A percentile compares a stretch with the other conserved stretches of the same genome.
phyloP scores from a whole-genome alignment of 2,797 vertebrate genomes.

The Octomys mimax region DNA sequence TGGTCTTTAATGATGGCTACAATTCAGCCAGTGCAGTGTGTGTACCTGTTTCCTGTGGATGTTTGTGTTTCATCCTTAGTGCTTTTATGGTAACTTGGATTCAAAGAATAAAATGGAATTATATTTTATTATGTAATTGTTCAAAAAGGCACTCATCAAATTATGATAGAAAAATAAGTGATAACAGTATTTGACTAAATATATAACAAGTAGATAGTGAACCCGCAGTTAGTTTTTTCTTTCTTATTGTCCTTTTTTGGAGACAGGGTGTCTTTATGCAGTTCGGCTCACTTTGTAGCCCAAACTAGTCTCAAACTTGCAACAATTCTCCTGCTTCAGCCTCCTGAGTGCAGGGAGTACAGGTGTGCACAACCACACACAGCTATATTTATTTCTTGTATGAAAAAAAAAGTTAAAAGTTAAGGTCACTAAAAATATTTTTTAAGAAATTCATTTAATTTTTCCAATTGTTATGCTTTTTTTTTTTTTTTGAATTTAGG shows the following conservation, averaged over 20 bases:
- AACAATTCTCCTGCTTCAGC: too few relatives aligned
- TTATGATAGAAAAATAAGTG: constrained; percentile 34
- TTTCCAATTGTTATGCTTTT: constrained; percentile 5
- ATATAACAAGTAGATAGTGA: neutral
- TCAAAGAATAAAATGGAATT: constrained; percentile 3
- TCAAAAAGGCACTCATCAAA: neutral
- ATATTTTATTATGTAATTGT: neutral
- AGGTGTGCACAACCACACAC: too few relatives aligned
- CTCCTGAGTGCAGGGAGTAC: too few relatives aligned
- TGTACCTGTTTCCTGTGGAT: neutral
- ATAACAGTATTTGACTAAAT: constrained; percentile 16
- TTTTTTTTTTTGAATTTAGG: too few relatives aligned
- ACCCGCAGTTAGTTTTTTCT: constrained; percentile 13
- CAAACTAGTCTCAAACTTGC: too few relatives aligned
- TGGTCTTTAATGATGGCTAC: neutral
- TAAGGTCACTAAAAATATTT: neutral
- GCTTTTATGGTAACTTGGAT: constrained; percentile 45
- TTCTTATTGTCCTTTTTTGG: too few relatives aligned
- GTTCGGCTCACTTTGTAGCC: too few relatives aligned
- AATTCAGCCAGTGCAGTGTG: neutral
- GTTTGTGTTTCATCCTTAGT: neutral
- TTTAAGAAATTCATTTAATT: neutral
- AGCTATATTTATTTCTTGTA: constrained; percentile 4
- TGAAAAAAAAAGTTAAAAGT: constrained; percentile 28
- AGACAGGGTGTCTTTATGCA: too few relatives aligned